Percentiles rank a stretch among this genome's conserved stretches.
These are phyloP conservation scores for Pristionchus exspectatus DNA, from an alignment of 2,888 invertebrate species.

Conservation along the genomic window DNA sequence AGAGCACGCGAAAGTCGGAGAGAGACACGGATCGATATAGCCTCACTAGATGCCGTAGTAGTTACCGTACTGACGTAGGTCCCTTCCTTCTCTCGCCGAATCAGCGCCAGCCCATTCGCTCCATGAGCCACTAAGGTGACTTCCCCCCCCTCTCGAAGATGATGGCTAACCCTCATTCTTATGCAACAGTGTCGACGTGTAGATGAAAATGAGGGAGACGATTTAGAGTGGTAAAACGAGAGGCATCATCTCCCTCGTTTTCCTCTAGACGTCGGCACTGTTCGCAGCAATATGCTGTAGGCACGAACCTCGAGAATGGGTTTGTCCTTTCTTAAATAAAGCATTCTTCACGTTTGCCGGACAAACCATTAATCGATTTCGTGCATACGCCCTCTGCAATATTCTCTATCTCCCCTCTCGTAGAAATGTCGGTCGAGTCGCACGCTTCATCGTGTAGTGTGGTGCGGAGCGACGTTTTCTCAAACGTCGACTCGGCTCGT, in stretches of 20 bases:
- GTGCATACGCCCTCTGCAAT: too few relatives aligned
- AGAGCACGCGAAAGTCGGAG: neutral
- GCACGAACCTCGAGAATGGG: too few relatives aligned
- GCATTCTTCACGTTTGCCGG: too few relatives aligned
- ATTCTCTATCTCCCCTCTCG: neutral
- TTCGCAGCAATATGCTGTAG: too few relatives aligned
- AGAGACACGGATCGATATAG: neutral
- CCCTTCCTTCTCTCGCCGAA: conserved; percentile 72
- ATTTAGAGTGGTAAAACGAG: too few relatives aligned
- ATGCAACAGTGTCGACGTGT: too few relatives aligned
- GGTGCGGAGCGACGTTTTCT: neutral
- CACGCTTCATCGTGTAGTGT: neutral
- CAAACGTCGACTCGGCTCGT: neutral
- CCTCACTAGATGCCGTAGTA: neutral
- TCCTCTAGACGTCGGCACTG: too few relatives aligned
- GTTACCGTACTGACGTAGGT: conserved; percentile 57
- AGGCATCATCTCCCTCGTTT: too few relatives aligned
- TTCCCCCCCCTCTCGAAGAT: neutral
- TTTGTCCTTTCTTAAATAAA: too few relatives aligned
- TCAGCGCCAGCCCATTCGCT: conserved; percentile 70
- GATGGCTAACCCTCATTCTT: too few relatives aligned
- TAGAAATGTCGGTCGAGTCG: neutral
- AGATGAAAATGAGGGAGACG: too few relatives aligned
- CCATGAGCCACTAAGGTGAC: conserved; percentile 72
- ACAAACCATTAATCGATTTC: too few relatives aligned